These are phyloP conservation scores for Epinotia bilunana DNA, from an alignment of 2,888 invertebrate genomes.

Conservation along the genomic window DNA sequence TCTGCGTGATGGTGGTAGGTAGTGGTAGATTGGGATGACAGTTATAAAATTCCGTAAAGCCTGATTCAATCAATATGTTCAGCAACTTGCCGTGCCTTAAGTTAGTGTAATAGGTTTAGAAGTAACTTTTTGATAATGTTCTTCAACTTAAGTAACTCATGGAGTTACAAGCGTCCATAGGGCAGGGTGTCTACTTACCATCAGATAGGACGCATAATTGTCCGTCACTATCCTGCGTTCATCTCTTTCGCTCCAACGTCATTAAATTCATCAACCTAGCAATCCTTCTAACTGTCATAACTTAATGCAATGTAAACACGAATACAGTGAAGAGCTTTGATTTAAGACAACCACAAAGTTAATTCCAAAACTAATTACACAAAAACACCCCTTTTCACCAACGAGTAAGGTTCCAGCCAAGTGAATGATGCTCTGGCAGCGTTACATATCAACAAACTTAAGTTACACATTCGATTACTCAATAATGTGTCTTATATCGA, in stretches of 20 bases:
- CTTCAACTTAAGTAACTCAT: no score
- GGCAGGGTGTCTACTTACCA: no score
- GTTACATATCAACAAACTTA: constrained; percentile 9
- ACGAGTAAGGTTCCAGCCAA: background rate
- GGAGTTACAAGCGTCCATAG: no score
- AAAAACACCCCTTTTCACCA: background rate
- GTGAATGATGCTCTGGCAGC: background rate
- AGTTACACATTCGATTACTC: background rate
- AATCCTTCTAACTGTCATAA: constrained; percentile 19
- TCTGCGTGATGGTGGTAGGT: no score
- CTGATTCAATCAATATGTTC: no score
- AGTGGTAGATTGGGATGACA: no score
- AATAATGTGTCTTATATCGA: background rate
- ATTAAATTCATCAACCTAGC: constrained; percentile 5
- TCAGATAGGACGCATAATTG: no score
- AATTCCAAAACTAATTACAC: background rate
- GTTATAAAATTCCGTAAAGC: no score
- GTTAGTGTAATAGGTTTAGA: no score
- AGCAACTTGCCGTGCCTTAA: no score
- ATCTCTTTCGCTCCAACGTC: constrained; percentile 7
- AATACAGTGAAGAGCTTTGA: constrained; percentile 38
- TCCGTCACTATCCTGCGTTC: background rate
- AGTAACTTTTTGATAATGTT: no score
- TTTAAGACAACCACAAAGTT: constrained; percentile 15
- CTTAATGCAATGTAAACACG: constrained; percentile 37